Percentiles rank a stretch among this genome's conserved stretches.
Evolutionary conservation across 2,888 invertebrate species (phyloP).

Genomic region (Pachymerium ferrugineum): DNA sequence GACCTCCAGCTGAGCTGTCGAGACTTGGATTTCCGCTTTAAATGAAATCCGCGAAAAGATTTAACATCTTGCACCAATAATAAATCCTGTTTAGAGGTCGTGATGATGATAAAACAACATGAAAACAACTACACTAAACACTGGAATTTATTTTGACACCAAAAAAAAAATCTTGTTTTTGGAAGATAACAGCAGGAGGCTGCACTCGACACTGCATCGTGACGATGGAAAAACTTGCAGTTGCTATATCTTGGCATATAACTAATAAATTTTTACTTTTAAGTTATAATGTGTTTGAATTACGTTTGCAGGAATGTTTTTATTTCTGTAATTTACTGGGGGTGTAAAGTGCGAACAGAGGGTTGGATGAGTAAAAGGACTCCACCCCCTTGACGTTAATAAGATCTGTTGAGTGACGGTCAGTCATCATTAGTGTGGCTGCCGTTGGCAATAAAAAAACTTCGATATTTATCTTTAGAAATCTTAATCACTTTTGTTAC

Average conservation of each 20-base stretch:
- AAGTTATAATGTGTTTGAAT: too few species aligned
- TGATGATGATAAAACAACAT: constrained; percentile 7
- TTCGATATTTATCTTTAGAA: not conserved
- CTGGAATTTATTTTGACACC: not conserved
- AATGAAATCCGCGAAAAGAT: not conserved
- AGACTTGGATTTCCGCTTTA: not conserved
- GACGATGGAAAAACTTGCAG: not conserved
- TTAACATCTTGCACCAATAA: not conserved
- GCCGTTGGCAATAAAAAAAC: not conserved
- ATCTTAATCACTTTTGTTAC: not conserved
- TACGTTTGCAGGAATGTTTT: too few species aligned
- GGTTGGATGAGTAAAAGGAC: not conserved
- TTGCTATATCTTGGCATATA: not conserved
- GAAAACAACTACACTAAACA: constrained; percentile 16
- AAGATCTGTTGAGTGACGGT: not conserved
- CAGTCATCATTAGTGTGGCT: constrained; percentile 4
- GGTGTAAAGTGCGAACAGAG: too few species aligned
- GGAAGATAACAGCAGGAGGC: not conserved
- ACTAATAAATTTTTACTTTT: too few species aligned
- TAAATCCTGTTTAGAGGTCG: constrained; percentile 3
- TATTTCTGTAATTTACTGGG: too few species aligned
- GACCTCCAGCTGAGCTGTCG: constrained; percentile 4
- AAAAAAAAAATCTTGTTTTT: not conserved
- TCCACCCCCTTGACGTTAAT: constrained; percentile 7
- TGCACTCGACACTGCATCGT: not conserved